A percentile compares a stretch with the other conserved stretches of the same genome.
Conservation (phyloP, 2,113 vertebrate species). For the Athene cunicularia region DNA sequence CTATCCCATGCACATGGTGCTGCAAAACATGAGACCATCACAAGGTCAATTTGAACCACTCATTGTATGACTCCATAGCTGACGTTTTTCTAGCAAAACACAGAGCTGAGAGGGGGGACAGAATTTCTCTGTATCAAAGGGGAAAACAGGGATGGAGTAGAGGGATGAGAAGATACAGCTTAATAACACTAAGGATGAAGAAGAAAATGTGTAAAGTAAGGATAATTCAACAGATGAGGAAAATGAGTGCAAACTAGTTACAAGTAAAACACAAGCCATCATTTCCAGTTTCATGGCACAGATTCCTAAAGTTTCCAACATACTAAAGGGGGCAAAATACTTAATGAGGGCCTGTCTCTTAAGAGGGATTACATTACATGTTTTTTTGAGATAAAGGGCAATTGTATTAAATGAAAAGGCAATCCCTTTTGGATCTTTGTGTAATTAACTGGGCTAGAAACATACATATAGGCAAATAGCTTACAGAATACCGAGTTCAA, state of each 20-base stretch:
- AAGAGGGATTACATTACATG: not conserved
- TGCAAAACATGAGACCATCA: not conserved
- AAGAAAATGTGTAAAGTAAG: not conserved
- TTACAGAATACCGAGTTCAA: not conserved
- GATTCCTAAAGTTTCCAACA: not conserved
- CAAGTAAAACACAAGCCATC: not conserved
- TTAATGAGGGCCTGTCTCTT: not conserved
- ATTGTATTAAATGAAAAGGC: not conserved
- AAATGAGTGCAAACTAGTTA: not conserved
- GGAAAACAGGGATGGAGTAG: not conserved
- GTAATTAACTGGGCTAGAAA: not conserved
- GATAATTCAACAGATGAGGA: not conserved
- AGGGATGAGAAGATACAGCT: not conserved
- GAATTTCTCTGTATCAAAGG: not conserved
- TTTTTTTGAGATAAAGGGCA: not conserved
- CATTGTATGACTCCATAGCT: not conserved
- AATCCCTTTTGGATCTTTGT: not conserved
- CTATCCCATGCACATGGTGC: not conserved
- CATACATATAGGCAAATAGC: not conserved
- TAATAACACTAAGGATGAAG: not conserved
- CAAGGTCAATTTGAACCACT: not conserved
- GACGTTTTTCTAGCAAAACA: not conserved
- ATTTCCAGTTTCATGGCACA: not conserved
- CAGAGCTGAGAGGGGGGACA: not conserved
- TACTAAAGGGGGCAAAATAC: not conserved